Evolutionary conservation across 2,888 invertebrate species (phyloP).

Genomic region (Hirudinaria manillensis): DNA sequence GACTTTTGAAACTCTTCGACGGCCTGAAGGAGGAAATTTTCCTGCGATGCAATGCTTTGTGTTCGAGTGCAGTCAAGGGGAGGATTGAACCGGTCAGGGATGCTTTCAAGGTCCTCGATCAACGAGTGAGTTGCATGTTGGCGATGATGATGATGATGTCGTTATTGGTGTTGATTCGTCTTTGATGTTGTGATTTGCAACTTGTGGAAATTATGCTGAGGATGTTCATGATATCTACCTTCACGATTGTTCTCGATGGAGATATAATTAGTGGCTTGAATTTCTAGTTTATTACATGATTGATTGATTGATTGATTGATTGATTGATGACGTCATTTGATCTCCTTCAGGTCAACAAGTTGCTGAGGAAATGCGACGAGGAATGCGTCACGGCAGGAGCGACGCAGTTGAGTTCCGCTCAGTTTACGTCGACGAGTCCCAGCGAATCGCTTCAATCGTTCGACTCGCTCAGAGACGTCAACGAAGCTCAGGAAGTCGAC

Average conservation of each 20-base stretch:
- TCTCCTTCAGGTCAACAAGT: background rate
- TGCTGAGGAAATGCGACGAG: slow-evolving; percentile 9
- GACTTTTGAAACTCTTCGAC: background rate
- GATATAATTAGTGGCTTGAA: background rate
- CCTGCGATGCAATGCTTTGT: slow-evolving; percentile 40
- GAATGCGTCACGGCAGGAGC: background rate
- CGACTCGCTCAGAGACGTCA: background rate
- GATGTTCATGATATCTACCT: too few species aligned
- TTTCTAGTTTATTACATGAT: background rate
- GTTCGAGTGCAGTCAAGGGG: slow-evolving; percentile 44
- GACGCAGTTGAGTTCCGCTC: background rate
- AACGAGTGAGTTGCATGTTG: slow-evolving; percentile 41
- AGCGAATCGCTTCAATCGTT: background rate
- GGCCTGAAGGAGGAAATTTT: background rate
- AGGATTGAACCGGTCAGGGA: slow-evolving; percentile 41
- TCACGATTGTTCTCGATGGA: too few species aligned
- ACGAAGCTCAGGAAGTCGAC: background rate
- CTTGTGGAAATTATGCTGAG: too few species aligned
- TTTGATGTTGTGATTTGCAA: background rate
- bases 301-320: background rate
- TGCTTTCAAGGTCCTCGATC: slow-evolving; percentile 41
- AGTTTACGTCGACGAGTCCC: background rate
- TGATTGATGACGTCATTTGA: background rate
- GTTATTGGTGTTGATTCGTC: background rate
- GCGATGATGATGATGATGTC: background rate